Base-by-base conservation (phyloP, 2,888 invertebrate genomes). In the Leucophenga montana region DNA sequence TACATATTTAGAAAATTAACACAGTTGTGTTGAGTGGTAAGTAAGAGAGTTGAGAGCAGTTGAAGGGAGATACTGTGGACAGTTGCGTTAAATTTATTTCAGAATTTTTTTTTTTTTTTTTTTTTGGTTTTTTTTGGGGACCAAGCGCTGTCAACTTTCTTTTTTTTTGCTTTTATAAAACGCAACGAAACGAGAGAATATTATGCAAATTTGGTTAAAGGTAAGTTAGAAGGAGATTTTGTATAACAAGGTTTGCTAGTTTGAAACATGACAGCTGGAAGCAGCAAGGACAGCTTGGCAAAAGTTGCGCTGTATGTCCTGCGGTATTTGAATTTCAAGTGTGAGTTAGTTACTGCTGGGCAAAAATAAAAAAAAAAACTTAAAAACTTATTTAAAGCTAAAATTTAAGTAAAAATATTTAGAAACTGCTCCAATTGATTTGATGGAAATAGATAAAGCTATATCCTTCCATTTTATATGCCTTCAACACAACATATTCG, bases 1-100 rank as follows among this genome's bases (percentile, higher is more conserved):
- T 81, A 39, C 39, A 39, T 39, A 81, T 81, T 82, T 82, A 79
- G 83, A 82, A 82, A 82, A 82, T 82, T 82, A 84, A 82, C 82
- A 73, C 82, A 82, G 77, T 74, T 44, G 44, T 13, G 18, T 16
- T 16, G 73, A 22, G 75, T 74, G 80, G 76, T 67, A 75, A 76
- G 77, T 75, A 78, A 77, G 50, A 74, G 74, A 69, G 83, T 81
- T 84, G n/a, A n/a, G n/a, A n/a, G n/a, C n/a, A n/a, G n/a, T n/a
- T 73, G 81, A 4, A 11, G 53, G 8, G 53, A 20, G 18, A n/a
- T 18, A n/a, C 6, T n/a, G n/a, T n/a, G 50, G 18, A 50, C 46
- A 18, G n/a, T 50, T 50, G 5, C 14, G 16, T n/a, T n/a, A 75
- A 73, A 27, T 20, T 65, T 53, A 27, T 66, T 44, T 31, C 22